Percentiles rank a stretch among this genome's conserved stretches.
These are phyloP conservation scores for Hemiprocne comata DNA, from an alignment of 2,113 vertebrate species.

Conservation along the genomic window DNA sequence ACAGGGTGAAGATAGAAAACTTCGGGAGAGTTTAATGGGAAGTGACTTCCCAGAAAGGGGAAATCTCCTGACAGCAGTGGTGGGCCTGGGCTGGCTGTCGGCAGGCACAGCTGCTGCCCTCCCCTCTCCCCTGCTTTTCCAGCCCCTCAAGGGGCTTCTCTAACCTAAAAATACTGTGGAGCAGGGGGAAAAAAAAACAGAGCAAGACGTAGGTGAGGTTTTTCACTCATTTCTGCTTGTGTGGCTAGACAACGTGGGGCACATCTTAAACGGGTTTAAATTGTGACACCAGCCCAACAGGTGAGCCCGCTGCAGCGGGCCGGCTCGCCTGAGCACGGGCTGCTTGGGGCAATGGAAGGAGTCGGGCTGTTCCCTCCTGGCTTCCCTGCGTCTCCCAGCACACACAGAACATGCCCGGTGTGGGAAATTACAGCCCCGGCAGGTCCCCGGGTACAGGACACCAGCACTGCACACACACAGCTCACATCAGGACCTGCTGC, in stretches of 20 bases:
- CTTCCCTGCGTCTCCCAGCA: rapidly evolving
- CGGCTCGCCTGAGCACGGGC: rapidly evolving
- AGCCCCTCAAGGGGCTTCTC: not conserved
- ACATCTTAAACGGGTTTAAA: not conserved
- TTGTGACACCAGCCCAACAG: not conserved
- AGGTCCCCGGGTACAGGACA: not conserved
- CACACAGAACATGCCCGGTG: no score
- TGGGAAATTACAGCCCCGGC: no score
- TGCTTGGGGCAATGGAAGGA: not conserved
- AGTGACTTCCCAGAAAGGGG: not conserved
- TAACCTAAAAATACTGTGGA: not conserved
- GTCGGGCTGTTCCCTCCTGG: not conserved
- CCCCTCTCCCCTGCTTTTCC: not conserved
- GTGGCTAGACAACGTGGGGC: not conserved
- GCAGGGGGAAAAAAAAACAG: no score
- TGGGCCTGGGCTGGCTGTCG: not conserved
- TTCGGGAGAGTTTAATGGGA: not conserved
- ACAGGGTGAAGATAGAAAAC: not conserved
- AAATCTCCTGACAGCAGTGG: not conserved
- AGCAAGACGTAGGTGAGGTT: not conserved
- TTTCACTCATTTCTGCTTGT: not conserved
- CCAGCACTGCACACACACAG: rapidly evolving
- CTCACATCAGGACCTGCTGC: not conserved
- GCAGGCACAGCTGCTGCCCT: no score
- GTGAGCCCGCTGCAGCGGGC: not conserved